phyloP scores from a whole-genome alignment of 1,140 invertebrate genomes.

The Drosophila pandora region DNA sequence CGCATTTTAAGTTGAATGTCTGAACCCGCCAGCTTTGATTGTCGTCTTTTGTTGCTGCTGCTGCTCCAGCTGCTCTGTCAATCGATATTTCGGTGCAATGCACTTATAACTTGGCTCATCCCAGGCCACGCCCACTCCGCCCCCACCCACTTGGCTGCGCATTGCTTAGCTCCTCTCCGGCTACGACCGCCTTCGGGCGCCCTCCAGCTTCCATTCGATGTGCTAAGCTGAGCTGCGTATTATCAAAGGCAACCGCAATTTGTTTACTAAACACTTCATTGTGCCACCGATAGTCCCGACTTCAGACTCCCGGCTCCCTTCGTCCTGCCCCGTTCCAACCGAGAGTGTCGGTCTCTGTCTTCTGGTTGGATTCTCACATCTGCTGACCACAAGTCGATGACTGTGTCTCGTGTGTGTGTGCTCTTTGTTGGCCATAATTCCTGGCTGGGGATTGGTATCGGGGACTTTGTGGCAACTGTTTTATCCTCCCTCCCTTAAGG shows the following conservation, averaged over 20 bases:
- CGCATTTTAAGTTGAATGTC: constrained; percentile 54
- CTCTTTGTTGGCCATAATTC: constrained; percentile 36
- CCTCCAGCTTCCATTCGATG: constrained; percentile 29
- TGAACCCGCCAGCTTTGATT: constrained; percentile 59
- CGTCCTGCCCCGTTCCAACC: neutral
- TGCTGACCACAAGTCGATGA: constrained; percentile 68
- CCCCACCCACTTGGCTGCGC: constrained; percentile 6
- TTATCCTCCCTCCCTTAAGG: neutral
- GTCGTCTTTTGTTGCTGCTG: constrained; percentile 62
- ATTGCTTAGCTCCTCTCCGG: constrained; percentile 16
- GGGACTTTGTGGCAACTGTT: constrained; percentile 53
- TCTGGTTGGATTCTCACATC: constrained; percentile 16
- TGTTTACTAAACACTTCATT: constrained; percentile 82
- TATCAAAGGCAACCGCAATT: constrained; percentile 78
- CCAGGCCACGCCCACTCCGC: neutral
- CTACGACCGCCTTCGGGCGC: neutral
- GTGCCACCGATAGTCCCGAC: constrained; percentile 67
- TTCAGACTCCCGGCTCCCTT: neutral
- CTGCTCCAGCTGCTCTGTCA: constrained; percentile 58
- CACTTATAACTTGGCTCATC: constrained; percentile 68
- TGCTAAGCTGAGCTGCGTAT: constrained; percentile 67
- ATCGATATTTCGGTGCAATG: constrained; percentile 80
- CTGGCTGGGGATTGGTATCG: constrained; percentile 5
- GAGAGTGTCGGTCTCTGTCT: constrained; percentile 4
- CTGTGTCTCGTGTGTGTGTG: constrained; percentile 22